Conservation (phyloP, 1,140 invertebrate species). For the Chrysopa pallens region DNA sequence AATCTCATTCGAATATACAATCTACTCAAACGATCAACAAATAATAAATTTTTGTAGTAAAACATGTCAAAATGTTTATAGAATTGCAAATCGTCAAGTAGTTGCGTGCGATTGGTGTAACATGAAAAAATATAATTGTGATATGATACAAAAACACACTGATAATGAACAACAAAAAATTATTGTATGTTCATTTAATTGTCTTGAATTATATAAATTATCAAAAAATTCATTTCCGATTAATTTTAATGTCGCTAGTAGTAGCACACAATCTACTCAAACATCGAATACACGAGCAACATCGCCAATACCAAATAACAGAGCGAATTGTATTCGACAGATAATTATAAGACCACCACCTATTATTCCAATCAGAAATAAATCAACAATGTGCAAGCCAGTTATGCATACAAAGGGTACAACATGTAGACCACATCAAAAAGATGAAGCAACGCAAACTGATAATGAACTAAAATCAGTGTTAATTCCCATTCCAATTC, state of each 20-base stretch:
- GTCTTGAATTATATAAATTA: constrained; percentile 63
- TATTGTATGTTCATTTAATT: constrained; percentile 84
- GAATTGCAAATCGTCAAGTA: constrained; percentile 69
- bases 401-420: constrained; percentile 57
- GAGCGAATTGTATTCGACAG: too few species aligned
- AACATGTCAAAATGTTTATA: constrained; percentile 76
- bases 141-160: constrained; percentile 75
- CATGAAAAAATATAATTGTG: constrained; percentile 92
- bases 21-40: constrained; percentile 47
- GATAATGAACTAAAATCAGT: constrained; percentile 34
- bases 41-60: constrained; percentile 67
- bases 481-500: constrained; percentile 70
- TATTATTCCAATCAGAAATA: too few species aligned
- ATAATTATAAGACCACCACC: too few species aligned
- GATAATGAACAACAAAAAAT: constrained; percentile 44
- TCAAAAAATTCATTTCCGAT: constrained; percentile 44
- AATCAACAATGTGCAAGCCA: constrained; percentile 35
- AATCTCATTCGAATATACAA: constrained; percentile 38
- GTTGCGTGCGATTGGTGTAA: constrained; percentile 87
- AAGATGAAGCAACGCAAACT: constrained; percentile 30
- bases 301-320: too few species aligned
- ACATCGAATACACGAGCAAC: too few species aligned
- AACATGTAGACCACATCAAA: constrained; percentile 47
- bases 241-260: too few species aligned
- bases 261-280: too few species aligned